Base-by-base conservation (phyloP, 2,797 vertebrate genomes). In the Pteronotus mesoamericanus region DNA sequence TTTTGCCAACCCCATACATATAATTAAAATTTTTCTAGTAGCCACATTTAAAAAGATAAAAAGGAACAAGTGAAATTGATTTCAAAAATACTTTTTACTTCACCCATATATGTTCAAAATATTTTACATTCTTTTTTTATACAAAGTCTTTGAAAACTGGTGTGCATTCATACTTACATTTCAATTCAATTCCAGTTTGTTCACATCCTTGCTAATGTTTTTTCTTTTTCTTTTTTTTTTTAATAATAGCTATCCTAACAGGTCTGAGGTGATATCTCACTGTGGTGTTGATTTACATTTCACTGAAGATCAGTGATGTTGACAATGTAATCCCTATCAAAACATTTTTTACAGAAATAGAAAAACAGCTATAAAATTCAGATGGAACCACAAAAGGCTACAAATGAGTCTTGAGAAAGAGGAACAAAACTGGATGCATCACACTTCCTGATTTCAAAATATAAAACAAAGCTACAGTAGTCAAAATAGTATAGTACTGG, bases 11-110 rank as follows among this genome's bases (percentile, higher is more conserved):
- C n/a, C n/a, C 11, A 3, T 77, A 53, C 22, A 12, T 51, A 21
- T 83, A 80, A 53, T 85, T 86, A 68, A 42, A 84, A 95, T 59
- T 89, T 55, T 92, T 64, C 53, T 89, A 78, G 53, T 77, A 72
- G 59, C 42, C n/a, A 42, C 71, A 72, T 96, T 96, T 88, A 19
- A 90, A 92, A 78, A 74, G 53, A 9, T 85, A 77, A 72, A 80
- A 91, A 59, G 22, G 64, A 78, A 51, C 34, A 96, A 82, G 57
- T 94, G 11, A 71, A 95, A 86, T 89, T 78, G 48, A 92, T 82
- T 89, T 75, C n/a, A 48, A 71, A 83, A 94, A 78, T 77, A 32
- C 21, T 51, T 72, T 84, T 48, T 66, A 77, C 55, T 86, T 96
- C 89, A 66, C 42, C 64, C n/a, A 91, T 59, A 57, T 53, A 61